These are phyloP conservation scores for Ophion costatus DNA, from an alignment of 2,888 invertebrate genomes.

Conservation along the genomic window DNA sequence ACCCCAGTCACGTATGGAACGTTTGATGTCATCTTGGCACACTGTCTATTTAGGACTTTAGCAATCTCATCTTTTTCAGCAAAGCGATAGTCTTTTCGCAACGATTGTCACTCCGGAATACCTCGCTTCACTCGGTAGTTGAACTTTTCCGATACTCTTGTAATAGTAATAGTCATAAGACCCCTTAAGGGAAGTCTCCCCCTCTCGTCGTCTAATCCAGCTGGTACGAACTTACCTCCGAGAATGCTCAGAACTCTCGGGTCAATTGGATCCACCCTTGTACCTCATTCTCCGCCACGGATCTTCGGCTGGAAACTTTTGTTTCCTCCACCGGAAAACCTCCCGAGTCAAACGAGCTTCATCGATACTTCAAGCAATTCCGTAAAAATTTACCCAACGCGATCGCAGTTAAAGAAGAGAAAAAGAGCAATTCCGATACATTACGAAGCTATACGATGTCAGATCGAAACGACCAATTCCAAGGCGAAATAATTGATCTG, in stretches of 20 bases:
- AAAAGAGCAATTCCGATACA: neutral
- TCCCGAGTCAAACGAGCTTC: neutral
- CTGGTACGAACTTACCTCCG: conserved; percentile 38
- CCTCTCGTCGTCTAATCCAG: neutral
- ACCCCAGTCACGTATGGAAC: conserved; percentile 51
- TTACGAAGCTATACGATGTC: too few relatives aligned
- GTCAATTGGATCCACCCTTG: conserved; percentile 46
- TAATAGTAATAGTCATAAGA: conserved; percentile 32
- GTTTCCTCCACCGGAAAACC: neutral
- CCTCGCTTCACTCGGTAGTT: conserved; percentile 42
- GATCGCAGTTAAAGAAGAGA: conserved; percentile 5
- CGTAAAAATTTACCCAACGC: conserved; percentile 33
- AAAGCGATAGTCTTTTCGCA: conserved; percentile 66
- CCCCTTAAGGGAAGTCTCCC: neutral
- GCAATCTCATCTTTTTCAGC: conserved; percentile 40
- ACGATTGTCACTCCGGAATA: conserved; percentile 66
- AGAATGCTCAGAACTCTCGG: conserved; percentile 27
- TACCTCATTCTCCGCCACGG: conserved; percentile 4
- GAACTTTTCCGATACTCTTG: conserved; percentile 35
- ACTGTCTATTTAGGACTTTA: conserved; percentile 51
- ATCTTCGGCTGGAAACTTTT: neutral
- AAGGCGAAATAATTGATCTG: neutral
- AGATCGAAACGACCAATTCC: too few relatives aligned
- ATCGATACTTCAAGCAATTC: conserved; percentile 11
- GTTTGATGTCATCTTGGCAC: conserved; percentile 49